Base-by-base conservation (phyloP, 2,113 vertebrate genomes). In the Dicrurus megarhynchus region DNA sequence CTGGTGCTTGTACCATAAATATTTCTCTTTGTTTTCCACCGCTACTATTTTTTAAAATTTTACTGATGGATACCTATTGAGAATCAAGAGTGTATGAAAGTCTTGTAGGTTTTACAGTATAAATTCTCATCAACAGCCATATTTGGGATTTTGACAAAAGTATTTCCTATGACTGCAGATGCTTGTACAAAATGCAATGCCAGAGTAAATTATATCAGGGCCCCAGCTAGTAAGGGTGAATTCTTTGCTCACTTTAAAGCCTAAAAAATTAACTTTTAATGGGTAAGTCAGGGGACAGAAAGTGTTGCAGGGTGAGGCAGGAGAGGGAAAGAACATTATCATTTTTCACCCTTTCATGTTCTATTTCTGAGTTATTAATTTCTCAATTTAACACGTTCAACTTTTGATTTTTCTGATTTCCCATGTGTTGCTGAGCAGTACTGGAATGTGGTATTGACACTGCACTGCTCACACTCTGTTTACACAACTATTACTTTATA, bases 341-440 rank as follows among this genome's bases (percentile, higher is more conserved):
- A 79, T 87, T 92, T 30, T 75, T 96, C 17, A 32, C 5, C 46
- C 78, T 61, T 92, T 28, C 41, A 67, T 74, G 9, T 80, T 97
- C 75, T 89, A 33, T 85, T 91, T 92, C 61, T 74, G 76, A 81
- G 63, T 68, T 22, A 91, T 84, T 85, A 83, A 95, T 69, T 88
- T 32, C 50, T 96, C n/a, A 42, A 8, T 75, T 96, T 93, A 92
- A 41, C 35, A 93, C 75, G 70, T 70, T 68, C 57, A 69, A 2
- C 42, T 93, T 89, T 39, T 16, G 71, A 28, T 94, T 93, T 80
- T 80, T 52, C 47, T 93, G 59, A 94, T 30, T 64, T 50, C 52
- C 55, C 24, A 8, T 37, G 39, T 37, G 46, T 55, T 80, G 59
- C 14, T 81, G 21, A 57, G 47, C 9, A 78, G 14, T 27, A 61